These are phyloP conservation scores for Phrynocephalus versicolor DNA, from an alignment of 2,113 vertebrate species.

Conservation along the genomic window DNA sequence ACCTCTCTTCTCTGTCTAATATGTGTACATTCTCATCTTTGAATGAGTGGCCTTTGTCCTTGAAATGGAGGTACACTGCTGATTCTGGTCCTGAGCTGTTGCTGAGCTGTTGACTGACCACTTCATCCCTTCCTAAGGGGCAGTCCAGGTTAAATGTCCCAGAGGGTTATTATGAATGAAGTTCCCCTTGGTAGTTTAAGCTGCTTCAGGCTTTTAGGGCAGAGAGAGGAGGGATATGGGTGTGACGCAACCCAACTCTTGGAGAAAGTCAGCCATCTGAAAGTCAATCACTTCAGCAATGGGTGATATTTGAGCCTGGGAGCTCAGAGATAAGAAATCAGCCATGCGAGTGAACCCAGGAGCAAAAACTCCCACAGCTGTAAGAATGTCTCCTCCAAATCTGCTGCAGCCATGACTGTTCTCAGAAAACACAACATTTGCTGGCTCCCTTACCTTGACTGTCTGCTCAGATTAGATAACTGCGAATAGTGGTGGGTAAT, in stretches of 20 bases:
- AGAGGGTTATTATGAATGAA: background rate
- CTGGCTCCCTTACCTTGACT: constrained; percentile 5
- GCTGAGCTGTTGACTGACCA: too few relatives aligned
- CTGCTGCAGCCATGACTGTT: background rate
- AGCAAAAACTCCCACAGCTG: background rate
- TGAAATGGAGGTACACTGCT: too few relatives aligned
- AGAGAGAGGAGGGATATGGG: background rate
- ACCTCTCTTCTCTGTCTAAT: too few relatives aligned
- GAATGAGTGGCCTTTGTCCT: too few relatives aligned
- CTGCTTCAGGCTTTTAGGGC: background rate
- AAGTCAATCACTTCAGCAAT: background rate
- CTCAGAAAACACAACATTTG: background rate
- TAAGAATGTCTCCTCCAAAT: background rate
- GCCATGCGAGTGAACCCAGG: background rate
- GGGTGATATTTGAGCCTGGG: background rate
- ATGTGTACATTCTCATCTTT: too few relatives aligned
- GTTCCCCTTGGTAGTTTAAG: background rate
- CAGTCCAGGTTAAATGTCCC: background rate
- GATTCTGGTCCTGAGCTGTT: too few relatives aligned
- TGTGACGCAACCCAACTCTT: background rate
- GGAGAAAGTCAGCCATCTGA: too few relatives aligned
- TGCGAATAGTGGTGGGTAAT: constrained; percentile 28
- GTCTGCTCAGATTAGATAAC: constrained; percentile 25
- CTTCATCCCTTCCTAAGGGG: background rate
- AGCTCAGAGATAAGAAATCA: background rate